Evolutionary conservation across 2,888 invertebrate genomes (phyloP).

Genomic region (Napeogenes inachia): DNA sequence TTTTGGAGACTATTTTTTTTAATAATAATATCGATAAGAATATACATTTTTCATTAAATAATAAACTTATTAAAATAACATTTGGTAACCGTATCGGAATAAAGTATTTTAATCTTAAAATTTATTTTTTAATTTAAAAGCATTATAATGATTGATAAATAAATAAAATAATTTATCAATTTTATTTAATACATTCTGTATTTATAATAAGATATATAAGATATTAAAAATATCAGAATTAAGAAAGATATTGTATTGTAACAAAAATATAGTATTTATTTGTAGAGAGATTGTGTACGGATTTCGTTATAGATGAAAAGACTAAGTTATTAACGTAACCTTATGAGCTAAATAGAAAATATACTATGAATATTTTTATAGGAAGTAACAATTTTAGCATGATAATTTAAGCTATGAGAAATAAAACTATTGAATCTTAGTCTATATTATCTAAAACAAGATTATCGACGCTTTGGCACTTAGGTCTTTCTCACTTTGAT

Average conservation of each 20-base stretch:
- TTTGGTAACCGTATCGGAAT: no score
- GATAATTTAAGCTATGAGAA: constrained; percentile 34
- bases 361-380: neutral
- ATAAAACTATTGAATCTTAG: neutral
- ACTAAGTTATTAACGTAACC: no score
- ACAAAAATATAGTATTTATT: neutral
- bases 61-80: no score
- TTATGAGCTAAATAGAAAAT: no score
- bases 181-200: neutral
- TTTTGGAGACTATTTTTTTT: neutral
- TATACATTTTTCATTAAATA: no score
- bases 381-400: constrained; percentile 22
- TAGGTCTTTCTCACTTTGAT: constrained; percentile 46
- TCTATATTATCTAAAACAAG: constrained; percentile 21
- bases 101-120: no score
- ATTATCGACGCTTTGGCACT: constrained; percentile 64
- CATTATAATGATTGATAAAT: no score
- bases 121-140: no score
- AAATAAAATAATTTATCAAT: no score
- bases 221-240: constrained; percentile 1
- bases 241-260: neutral
- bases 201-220: neutral
- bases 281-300: no score
- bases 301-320: no score
- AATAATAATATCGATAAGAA: neutral